A percentile compares a stretch with the other conserved stretches of the same genome.
phyloP scores from a whole-genome alignment of 2,113 vertebrate genomes.

The Neolamprologus variostigma region DNA sequence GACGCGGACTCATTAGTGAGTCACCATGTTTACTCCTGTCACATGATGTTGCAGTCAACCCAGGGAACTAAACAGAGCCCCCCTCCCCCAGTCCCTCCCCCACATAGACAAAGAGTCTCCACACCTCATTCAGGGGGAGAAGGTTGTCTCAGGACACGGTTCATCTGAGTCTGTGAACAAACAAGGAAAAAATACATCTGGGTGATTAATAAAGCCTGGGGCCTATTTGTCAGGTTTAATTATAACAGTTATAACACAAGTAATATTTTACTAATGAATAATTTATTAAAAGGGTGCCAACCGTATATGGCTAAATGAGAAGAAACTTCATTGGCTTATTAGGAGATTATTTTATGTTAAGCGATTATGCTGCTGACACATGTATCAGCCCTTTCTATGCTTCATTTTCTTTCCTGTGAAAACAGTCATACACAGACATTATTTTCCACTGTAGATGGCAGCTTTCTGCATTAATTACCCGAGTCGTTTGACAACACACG shows the following conservation, averaged over 20 bases:
- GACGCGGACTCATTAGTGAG: constrained; percentile 43
- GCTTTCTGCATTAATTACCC: not conserved
- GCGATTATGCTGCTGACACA: not conserved
- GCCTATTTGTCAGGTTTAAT: not conserved
- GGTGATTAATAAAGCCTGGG: not conserved
- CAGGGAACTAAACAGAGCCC: not conserved
- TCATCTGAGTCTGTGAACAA: not conserved
- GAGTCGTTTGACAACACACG: not conserved
- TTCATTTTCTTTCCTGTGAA: not conserved
- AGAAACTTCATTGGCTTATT: not conserved
- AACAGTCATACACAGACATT: not conserved
- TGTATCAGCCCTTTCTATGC: not conserved
- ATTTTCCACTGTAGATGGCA: not conserved
- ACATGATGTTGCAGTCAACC: constrained; percentile 37
- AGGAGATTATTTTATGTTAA: not conserved
- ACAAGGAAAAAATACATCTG: not conserved
- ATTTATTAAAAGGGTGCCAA: not conserved
- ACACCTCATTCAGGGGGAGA: not conserved
- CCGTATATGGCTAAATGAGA: not conserved
- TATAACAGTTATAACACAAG: not conserved
- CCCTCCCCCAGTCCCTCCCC: not conserved
- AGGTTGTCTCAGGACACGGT: not conserved
- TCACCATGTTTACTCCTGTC: constrained; percentile 50
- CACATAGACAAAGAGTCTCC: not conserved
- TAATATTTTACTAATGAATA: not conserved